Evolutionary conservation across 2,113 vertebrate genomes (phyloP).

Genomic region (Seriola dumerili): DNA sequence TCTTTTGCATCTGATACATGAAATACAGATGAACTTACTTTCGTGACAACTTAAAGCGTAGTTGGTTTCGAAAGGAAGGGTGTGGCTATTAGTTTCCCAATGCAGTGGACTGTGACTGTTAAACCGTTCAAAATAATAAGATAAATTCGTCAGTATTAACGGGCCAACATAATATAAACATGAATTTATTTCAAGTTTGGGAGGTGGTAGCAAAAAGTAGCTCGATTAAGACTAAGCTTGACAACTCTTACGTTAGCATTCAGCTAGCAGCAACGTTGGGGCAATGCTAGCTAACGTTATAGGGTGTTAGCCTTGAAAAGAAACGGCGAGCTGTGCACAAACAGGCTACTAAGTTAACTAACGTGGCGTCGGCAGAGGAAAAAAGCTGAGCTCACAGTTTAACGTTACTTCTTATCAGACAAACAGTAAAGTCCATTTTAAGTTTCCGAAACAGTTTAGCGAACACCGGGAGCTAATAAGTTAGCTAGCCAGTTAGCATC

Average conservation of each 20-base stretch:
- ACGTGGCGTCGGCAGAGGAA: rapidly evolving
- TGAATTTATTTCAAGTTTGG: not conserved
- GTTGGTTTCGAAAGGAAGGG: conserved; percentile 78
- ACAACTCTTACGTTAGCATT: conserved; percentile 53
- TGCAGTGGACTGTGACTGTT: not conserved
- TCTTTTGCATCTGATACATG: rapidly evolving
- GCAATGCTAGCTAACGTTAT: conserved; percentile 7
- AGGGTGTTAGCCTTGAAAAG: conserved; percentile 20
- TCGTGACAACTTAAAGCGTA: conserved; percentile 48
- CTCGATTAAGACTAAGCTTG: not conserved
- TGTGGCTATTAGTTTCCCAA: conserved; percentile 77
- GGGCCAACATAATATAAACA: not conserved
- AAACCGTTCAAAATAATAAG: not conserved
- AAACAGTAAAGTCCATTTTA: conserved; percentile 4
- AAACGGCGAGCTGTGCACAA: not conserved
- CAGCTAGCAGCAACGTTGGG: conserved; percentile 51
- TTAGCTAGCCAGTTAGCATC: conserved; percentile 64
- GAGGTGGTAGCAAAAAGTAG: not conserved
- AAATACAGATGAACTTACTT: not conserved
- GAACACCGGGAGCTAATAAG: conserved; percentile 44
- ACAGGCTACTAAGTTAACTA: not conserved
- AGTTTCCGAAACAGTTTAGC: conserved; percentile 16
- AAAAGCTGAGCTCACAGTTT: not conserved
- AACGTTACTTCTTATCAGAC: not conserved
- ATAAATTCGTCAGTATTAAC: not conserved